Evolutionary conservation across 1,140 invertebrate genomes (phyloP), one percentile per base, ranked within the genome.

Genomic region (Zophobas morio): DNA sequence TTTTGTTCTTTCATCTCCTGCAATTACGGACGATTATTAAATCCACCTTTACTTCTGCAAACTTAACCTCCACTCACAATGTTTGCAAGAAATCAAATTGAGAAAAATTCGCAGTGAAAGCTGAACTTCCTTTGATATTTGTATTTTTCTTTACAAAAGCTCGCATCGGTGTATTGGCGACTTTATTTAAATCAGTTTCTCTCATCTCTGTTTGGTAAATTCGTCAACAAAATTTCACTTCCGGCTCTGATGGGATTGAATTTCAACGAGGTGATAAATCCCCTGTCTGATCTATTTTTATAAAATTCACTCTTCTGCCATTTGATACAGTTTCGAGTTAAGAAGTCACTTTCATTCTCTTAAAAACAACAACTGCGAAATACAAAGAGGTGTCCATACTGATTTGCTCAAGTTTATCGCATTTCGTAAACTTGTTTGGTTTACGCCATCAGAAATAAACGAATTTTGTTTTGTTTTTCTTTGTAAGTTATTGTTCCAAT

Each of bases 211-310:
- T 66, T 20, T 20, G 60, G 60, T 42, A 39, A 42, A 66, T 66
- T 42, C 60, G 60, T 46, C 60, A 42, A 66, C 60, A 42, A 66
- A 66, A 66, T 66, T 66, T 42, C 60, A 42, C 60, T 42, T 40
- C 60, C 60, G 60, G 60, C 42, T 42, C 39, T 2, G 60, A 47
- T 42, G 0, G n/a, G 37, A 66, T 42, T 42, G n/a, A 66, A 20
- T 66, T 66, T 66, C 37, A 66, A 66, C 60, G n/a, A 66, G 8
- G 60, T 66, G 39, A 46, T 66, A 40, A 66, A 66, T 66, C 60
- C 60, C 33, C 3, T 37, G 39, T 34, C 60, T 42, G n/a, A 1
- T 66, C 60, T 66, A 66, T 66, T 66, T 66, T 66, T 42, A 66
- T 42, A 66, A 42, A 66, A 56, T 56, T 3, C 33, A 39, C 34